Percentiles rank a stretch among this genome's conserved stretches.
Conservation (phyloP, 1,140 invertebrate species). For the Akabosia matsudoensis region DNA sequence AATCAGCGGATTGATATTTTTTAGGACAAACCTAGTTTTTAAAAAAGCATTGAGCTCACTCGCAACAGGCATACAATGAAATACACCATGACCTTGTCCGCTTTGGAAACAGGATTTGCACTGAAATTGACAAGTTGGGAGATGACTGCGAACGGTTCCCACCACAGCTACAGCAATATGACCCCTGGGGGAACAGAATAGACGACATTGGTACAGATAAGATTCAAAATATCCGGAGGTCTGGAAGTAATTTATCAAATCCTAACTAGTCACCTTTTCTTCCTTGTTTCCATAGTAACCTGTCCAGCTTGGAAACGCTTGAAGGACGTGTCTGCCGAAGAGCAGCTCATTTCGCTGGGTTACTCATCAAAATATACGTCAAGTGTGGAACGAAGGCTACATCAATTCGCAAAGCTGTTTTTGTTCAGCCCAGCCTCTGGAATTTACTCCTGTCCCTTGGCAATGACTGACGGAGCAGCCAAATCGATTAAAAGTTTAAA, state of each 20-base stretch:
- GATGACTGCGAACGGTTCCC: constrained; percentile 56
- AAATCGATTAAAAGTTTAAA: constrained; percentile 49
- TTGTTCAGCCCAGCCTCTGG: constrained; percentile 59
- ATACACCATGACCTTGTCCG: constrained; percentile 53
- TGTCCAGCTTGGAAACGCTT: constrained; percentile 58
- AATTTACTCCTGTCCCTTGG: constrained; percentile 60
- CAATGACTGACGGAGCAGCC: constrained; percentile 64
- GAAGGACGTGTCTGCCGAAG: constrained; percentile 58
- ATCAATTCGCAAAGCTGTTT: constrained; percentile 60
- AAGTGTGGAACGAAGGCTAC: constrained; percentile 50
- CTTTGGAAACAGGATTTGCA: constrained; percentile 56
- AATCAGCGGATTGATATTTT: too few species aligned
- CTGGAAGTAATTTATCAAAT: constrained; percentile 39
- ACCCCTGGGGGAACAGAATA: constrained; percentile 59
- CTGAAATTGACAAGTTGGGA: constrained; percentile 56
- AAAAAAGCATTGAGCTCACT: too few species aligned
- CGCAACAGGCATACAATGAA: constrained; percentile 42
- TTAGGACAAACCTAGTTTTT: too few species aligned
- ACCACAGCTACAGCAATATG: constrained; percentile 54
- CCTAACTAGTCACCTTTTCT: not conserved
- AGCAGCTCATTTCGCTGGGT: constrained; percentile 58
- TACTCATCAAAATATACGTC: constrained; percentile 49
- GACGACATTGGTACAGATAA: constrained; percentile 53
- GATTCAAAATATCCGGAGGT: too few species aligned
- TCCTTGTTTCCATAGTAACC: constrained; percentile 49